Base-by-base conservation (phyloP, 2,888 invertebrate species). In the Mythimna loreyi region DNA sequence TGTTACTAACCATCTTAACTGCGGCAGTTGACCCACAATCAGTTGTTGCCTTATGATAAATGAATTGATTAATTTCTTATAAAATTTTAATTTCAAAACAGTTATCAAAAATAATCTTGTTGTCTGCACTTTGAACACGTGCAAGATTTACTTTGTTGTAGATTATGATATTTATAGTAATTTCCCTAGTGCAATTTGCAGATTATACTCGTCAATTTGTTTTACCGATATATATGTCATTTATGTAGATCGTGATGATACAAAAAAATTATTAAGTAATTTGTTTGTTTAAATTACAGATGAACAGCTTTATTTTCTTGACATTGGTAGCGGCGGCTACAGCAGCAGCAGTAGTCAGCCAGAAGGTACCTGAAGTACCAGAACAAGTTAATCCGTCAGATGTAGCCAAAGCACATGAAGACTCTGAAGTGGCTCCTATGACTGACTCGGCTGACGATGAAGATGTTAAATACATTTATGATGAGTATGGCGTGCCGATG, bases 301-400 rank as follows among this genome's bases (percentile, higher is more conserved):
- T 72, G 72, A 72, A 72, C 40, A 47, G 21, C 19, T 40, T 57
- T 45, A 19, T 72, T 47, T 53, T 72, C 19, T 13, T 72, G 6
- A 13, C 28, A 3, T 19, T 72, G 13, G 30, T 72, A n/a, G 65
- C 72, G 40, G 57, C 65, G 3, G 40, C 57, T 8, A 58, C 65
- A 36, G 57, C 65, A 33, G 57, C 65, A 33, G 25, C 70, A 25
- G 72, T 61, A 4, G 50, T 55, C 30, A 52, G 13, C 8, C 33
- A 50, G 36, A 49, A 56, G 5, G 47, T 11, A 9, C 30, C 40
- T 11, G 43, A 59, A 13, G 33, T 36, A 11, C 23, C 43, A n/a
- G 45, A 61, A 13, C 25, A 36, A 11, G 16, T 25, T 47, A 36
- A 63, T 21, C 47, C 36, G 9, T 23, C 61, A 16, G 23, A 62